Conservation (phyloP, 2,888 invertebrate genomes). For the Tolmerus cingulatus region DNA sequence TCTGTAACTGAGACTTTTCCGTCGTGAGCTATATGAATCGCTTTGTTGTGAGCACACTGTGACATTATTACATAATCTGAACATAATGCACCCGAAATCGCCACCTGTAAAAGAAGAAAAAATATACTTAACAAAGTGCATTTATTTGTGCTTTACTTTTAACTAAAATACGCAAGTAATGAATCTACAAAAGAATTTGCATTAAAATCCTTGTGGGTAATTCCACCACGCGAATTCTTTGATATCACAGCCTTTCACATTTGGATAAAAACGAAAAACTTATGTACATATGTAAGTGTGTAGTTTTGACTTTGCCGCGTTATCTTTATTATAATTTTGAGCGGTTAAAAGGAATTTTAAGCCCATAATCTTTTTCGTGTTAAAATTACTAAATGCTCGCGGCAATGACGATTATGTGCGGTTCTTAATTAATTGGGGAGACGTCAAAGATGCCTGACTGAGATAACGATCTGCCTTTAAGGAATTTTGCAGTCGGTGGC, state of each 20-base stretch:
- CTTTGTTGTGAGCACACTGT: slow-evolving; percentile 64
- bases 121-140: slow-evolving; percentile 35
- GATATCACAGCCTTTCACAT: neutral
- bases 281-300: neutral
- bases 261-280: neutral
- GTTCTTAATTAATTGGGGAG: slow-evolving; percentile 39
- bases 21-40: slow-evolving; percentile 63
- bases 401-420: slow-evolving; percentile 1
- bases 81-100: slow-evolving; percentile 65
- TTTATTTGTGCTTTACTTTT: neutral
- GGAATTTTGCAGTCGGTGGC: neutral
- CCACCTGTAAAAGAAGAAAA: slow-evolving; percentile 57
- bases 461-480: slow-evolving; percentile 24
- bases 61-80: slow-evolving; percentile 65
- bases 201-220: neutral
- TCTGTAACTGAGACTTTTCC: slow-evolving; percentile 63
- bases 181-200: neutral
- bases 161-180: neutral
- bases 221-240: neutral
- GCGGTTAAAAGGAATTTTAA: slow-evolving; percentile 22
- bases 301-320: neutral
- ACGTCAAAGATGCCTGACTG: neutral
- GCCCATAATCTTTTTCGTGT: neutral
- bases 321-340: neutral
- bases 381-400: slow-evolving; percentile 6